Conservation (phyloP, 2,888 invertebrate genomes). For the Danaus chrysippus region DNA sequence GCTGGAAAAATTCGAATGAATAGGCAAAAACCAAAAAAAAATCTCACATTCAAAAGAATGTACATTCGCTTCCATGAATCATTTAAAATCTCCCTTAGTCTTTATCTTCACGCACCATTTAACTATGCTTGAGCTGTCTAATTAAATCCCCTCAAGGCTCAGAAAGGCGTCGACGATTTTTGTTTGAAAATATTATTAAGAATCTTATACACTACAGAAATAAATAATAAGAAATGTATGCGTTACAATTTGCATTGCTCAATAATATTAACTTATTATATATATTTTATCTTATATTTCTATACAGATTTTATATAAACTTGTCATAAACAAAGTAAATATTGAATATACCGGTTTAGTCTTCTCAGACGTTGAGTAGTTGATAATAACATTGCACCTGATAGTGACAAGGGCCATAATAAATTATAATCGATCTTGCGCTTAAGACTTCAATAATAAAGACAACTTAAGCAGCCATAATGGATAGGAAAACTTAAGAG, state of each 20-base stretch:
- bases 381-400: too few species aligned
- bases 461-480: too few species aligned
- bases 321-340: too few species aligned
- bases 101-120: conserved; percentile 66
- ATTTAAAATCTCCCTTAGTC: conserved; percentile 57
- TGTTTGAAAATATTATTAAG: conserved; percentile 38
- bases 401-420: too few species aligned
- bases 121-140: conserved; percentile 57
- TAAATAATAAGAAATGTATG: not conserved
- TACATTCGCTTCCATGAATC: conserved; percentile 33
- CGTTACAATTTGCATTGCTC: not conserved
- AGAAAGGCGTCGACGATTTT: conserved; percentile 48
- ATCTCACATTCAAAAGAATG: conserved; percentile 17
- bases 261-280: too few species aligned
- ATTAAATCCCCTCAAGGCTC: conserved; percentile 63
- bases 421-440: too few species aligned
- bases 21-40: conserved; percentile 15
- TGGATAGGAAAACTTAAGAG: too few species aligned
- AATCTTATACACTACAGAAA: conserved; percentile 22
- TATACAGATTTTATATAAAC: too few species aligned
- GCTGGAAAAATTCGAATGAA: not conserved
- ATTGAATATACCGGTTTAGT: too few species aligned
- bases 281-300: too few species aligned
- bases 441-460: too few species aligned
- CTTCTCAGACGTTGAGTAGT: too few species aligned